These are phyloP conservation scores for Luperina nickerlii DNA, from an alignment of 2,888 invertebrate species.

Conservation along the genomic window DNA sequence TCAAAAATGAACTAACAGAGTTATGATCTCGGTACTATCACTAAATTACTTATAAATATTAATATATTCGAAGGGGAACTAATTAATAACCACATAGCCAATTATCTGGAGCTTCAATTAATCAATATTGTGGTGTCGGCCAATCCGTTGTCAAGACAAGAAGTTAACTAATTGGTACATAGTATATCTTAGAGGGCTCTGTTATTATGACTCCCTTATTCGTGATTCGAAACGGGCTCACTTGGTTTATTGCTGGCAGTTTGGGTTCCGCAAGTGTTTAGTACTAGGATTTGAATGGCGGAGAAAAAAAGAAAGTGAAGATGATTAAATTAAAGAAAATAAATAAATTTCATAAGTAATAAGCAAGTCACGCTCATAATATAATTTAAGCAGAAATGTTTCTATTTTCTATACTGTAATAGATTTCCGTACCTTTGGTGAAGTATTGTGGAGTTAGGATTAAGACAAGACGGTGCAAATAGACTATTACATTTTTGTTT, in stretches of 20 bases:
- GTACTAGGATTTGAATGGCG: neutral
- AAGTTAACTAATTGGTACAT: constrained; percentile 82
- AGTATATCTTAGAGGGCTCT: constrained; percentile 75
- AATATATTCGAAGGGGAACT: constrained; percentile 75
- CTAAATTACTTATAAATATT: constrained; percentile 65
- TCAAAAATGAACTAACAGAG: constrained; percentile 45
- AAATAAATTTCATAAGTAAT: too few relatives aligned
- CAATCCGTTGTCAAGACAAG: constrained; percentile 77
- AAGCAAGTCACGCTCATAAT: too few relatives aligned
- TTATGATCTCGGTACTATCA: constrained; percentile 58
- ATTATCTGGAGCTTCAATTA: constrained; percentile 81
- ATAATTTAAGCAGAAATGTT: too few relatives aligned
- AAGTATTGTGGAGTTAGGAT: neutral
- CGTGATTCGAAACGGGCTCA: constrained; percentile 60
- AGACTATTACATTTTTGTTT: too few relatives aligned
- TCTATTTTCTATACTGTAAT: neutral
- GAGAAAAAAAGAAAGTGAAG: neutral
- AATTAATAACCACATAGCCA: constrained; percentile 83
- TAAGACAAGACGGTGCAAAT: neutral
- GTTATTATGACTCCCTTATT: constrained; percentile 75
- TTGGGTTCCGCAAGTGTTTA: constrained; percentile 46
- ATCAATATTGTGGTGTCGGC: constrained; percentile 80
- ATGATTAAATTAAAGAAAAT: neutral
- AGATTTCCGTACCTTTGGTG: too few relatives aligned
- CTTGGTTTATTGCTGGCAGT: constrained; percentile 53